phyloP scores from a whole-genome alignment of 2,797 vertebrate species.

The Pteropus rufus region DNA sequence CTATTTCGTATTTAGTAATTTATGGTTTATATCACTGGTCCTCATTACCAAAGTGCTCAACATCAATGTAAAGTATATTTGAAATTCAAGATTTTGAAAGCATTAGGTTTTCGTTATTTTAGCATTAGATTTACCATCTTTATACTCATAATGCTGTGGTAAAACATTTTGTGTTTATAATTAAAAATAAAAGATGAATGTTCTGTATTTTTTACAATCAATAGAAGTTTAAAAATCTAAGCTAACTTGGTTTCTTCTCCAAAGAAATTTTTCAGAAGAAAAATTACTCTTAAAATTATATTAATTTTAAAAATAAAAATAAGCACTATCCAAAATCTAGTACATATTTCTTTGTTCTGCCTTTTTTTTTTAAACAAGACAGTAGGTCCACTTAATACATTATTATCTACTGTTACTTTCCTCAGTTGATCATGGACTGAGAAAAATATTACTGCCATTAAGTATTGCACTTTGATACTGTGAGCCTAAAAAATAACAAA shows the following conservation, averaged over 20 bases:
- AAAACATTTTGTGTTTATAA: not conserved
- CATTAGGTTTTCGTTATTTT: not conserved
- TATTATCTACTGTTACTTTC: not conserved
- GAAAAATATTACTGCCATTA: not conserved
- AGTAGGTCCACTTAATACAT: not conserved
- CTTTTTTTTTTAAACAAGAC: not conserved
- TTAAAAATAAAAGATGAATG: not conserved
- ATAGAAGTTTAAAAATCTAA: not conserved
- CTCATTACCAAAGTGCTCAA: not conserved
- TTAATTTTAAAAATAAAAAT: not conserved
- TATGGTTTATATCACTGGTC: not conserved
- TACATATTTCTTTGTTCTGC: not conserved
- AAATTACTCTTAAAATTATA: not conserved
- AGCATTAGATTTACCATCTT: not conserved
- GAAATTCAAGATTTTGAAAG: constrained; percentile 32
- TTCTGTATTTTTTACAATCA: not conserved
- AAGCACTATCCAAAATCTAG: not conserved
- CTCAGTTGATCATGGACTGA: not conserved
- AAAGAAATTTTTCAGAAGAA: not conserved
- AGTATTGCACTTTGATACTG: not conserved
- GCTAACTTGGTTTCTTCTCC: not conserved
- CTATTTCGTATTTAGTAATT: not conserved
- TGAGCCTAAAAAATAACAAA: not conserved
- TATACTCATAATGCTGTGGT: not conserved
- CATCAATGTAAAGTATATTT: not conserved